Evolutionary conservation across 2,888 invertebrate species (phyloP).

Genomic region (Gandaritis pyraliata): DNA sequence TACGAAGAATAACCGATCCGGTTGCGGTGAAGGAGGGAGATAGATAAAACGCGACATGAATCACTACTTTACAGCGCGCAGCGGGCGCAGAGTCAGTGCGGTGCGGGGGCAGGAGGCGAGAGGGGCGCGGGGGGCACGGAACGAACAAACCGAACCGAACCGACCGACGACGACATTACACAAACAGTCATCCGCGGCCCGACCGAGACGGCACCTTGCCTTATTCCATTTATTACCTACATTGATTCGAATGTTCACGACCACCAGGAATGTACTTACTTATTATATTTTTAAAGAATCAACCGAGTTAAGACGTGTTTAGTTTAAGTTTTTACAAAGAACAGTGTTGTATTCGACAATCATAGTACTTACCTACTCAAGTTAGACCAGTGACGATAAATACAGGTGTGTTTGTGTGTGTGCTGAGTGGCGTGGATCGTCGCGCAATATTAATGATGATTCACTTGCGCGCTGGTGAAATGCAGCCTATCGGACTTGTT

Average conservation of each 20-base stretch:
- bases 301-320: constrained; percentile 55
- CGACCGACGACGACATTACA: constrained; percentile 79
- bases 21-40: constrained; percentile 83
- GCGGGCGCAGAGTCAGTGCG: constrained; percentile 71
- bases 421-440: constrained; percentile 79
- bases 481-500: constrained; percentile 83
- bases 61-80: constrained; percentile 79
- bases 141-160: constrained; percentile 74
- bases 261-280: constrained; percentile 52
- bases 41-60: constrained; percentile 84
- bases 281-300: constrained; percentile 50
- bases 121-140: constrained; percentile 63
- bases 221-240: constrained; percentile 48
- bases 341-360: constrained; percentile 49
- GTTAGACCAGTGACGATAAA: constrained; percentile 70
- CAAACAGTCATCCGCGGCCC: constrained; percentile 78
- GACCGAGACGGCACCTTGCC: constrained; percentile 58
- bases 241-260: constrained; percentile 48
- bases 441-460: constrained; percentile 84
- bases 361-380: constrained; percentile 38
- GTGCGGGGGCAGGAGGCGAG: constrained; percentile 61
- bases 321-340: constrained; percentile 41
- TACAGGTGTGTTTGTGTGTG: constrained; percentile 73
- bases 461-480: constrained; percentile 83
- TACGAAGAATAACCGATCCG: constrained; percentile 83